A percentile compares a stretch with the other conserved stretches of the same genome.
Evolutionary conservation across 2,888 invertebrate genomes (phyloP).

Genomic region (Torymus aiolomorphi): DNA sequence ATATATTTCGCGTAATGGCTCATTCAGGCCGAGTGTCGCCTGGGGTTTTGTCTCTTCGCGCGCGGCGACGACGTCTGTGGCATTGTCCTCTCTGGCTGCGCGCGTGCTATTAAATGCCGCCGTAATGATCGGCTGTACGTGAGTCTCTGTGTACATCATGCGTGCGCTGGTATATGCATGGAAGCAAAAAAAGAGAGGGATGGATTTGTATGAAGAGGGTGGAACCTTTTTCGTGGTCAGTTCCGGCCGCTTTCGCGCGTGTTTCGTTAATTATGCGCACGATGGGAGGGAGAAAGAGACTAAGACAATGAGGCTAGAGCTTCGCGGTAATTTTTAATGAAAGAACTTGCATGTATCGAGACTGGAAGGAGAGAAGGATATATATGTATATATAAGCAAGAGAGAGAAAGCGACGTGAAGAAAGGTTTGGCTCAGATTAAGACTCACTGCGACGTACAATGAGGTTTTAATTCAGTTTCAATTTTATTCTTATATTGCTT

Average conservation of each 20-base stretch:
- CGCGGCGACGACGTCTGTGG: neutral
- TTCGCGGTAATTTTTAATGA: slow-evolving; percentile 36
- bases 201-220: slow-evolving; percentile 20
- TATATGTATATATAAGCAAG: too few relatives aligned
- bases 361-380: neutral
- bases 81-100: slow-evolving; percentile 8
- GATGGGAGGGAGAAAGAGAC: neutral
- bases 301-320: neutral
- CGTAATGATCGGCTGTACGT: slow-evolving; percentile 66
- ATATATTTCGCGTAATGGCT: slow-evolving; percentile 72
- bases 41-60: slow-evolving; percentile 62
- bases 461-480: slow-evolving; percentile 28
- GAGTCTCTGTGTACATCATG: neutral
- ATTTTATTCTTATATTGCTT: slow-evolving; percentile 11
- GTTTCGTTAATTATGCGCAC: slow-evolving; percentile 46
- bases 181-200: neutral
- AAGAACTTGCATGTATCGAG: slow-evolving; percentile 30
- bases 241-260: slow-evolving; percentile 51
- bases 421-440: slow-evolving; percentile 50
- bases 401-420: neutral
- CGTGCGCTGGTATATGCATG: neutral
- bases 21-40: slow-evolving; percentile 71
- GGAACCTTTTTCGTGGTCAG: slow-evolving; percentile 62
- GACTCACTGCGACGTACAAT: slow-evolving; percentile 53
- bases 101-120: slow-evolving; percentile 69